These are phyloP conservation scores for Dendroctonus valens DNA, from an alignment of 1,140 invertebrate genomes.

Conservation along the genomic window DNA sequence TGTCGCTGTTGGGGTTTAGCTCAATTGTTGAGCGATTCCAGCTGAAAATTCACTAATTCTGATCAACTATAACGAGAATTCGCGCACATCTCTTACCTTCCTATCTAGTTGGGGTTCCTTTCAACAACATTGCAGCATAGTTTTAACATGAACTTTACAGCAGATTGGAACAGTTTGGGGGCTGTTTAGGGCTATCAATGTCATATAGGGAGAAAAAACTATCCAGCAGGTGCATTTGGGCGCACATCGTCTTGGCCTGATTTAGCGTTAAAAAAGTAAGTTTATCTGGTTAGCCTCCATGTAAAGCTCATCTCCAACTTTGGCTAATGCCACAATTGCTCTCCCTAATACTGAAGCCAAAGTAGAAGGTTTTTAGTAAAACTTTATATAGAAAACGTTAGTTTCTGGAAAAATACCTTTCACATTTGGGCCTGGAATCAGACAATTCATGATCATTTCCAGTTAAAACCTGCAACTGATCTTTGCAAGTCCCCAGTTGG, in stretches of 20 bases:
- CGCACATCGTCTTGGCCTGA: conserved; percentile 77
- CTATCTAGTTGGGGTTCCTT: conserved; percentile 56
- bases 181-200: conserved; percentile 33
- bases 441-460: conserved; percentile 56
- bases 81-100: conserved; percentile 37
- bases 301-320: conserved; percentile 84
- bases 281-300: conserved; percentile 65
- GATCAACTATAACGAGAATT: not conserved
- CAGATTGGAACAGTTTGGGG: conserved; percentile 32
- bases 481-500: too few species aligned
- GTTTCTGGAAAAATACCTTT: conserved; percentile 54
- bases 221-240: conserved; percentile 70
- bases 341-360: conserved; percentile 80
- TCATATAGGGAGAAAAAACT: conserved; percentile 64
- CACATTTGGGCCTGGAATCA: conserved; percentile 59
- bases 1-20: conserved; percentile 36
- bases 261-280: conserved; percentile 75
- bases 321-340: conserved; percentile 77
- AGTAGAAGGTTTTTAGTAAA: conserved; percentile 7
- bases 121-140: conserved; percentile 60
- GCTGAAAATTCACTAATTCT: conserved; percentile 33
- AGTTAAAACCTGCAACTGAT: too few species aligned
- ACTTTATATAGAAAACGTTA: conserved; percentile 6
- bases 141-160: conserved; percentile 70
- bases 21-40: conserved; percentile 44